These are phyloP conservation scores for Genyomyrus donnyi DNA, from an alignment of 2,113 vertebrate genomes.

Conservation along the genomic window DNA sequence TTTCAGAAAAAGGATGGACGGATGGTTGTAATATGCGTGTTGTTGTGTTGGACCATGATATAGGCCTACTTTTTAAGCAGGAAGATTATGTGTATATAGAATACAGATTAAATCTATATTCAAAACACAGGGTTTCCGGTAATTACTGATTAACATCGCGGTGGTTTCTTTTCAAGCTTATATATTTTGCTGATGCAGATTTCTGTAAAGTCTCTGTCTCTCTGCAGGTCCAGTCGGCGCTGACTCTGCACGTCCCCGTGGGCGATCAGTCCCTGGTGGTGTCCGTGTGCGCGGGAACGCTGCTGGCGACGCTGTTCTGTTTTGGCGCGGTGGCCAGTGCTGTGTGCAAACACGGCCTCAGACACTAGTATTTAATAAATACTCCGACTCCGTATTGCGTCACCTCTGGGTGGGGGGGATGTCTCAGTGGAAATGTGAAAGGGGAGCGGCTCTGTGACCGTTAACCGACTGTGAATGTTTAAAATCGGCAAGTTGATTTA, in stretches of 20 bases:
- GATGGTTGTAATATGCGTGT: neutral
- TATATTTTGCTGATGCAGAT: neutral
- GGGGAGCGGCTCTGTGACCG: neutral
- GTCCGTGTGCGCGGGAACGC: neutral
- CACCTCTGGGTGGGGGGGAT: neutral
- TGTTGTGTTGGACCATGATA: neutral
- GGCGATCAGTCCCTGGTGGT: slow-evolving; percentile 2
- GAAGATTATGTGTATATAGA: neutral
- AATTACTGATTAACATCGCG: neutral
- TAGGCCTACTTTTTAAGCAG: neutral
- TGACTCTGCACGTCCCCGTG: slow-evolving; percentile 15
- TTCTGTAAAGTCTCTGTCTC: neutral
- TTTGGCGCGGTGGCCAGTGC: neutral
- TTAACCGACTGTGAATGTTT: neutral
- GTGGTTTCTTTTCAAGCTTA: neutral
- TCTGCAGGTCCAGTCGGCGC: neutral
- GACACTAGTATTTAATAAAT: neutral
- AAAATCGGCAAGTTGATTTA: neutral
- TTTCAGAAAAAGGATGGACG: neutral
- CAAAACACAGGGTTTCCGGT: neutral
- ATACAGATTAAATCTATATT: neutral
- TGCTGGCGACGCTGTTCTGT: slow-evolving; percentile 13
- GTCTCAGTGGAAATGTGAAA: neutral
- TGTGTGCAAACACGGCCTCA: neutral
- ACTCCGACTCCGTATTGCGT: neutral